Conservation (phyloP, 2,113 vertebrate species). For the Prionailurus viverrinus region DNA sequence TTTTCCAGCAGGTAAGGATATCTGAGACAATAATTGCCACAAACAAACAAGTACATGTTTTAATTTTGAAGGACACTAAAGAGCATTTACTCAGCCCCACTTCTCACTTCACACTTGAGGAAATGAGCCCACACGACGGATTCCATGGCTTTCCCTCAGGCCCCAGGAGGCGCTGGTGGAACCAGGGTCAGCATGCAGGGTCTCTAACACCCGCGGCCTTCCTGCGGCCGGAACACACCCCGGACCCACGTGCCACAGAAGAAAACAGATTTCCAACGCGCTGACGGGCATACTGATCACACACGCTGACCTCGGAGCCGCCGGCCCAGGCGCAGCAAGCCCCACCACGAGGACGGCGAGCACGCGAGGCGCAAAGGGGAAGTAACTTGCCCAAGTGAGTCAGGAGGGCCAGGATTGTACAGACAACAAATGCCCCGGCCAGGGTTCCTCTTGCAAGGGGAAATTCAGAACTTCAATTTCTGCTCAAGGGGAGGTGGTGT, state of each 20-base stretch:
- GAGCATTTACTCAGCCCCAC: accelerated
- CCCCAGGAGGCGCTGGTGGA: neutral
- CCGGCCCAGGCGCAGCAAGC: neutral
- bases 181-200: accelerated
- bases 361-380: neutral
- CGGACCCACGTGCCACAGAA: neutral
- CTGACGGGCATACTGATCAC: accelerated
- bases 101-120: neutral
- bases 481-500: neutral
- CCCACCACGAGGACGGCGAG: neutral
- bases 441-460: neutral
- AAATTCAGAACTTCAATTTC: accelerated
- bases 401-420: neutral
- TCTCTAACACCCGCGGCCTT: neutral
- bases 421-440: accelerated
- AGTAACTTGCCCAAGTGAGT: neutral
- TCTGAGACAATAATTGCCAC: no score
- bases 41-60: neutral
- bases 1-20: neutral
- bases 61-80: neutral
- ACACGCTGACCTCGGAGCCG: neutral
- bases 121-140: neutral
- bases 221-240: neutral
- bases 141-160: neutral
- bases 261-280: accelerated